Conservation (phyloP, 2,888 invertebrate species). For the Watsonalla cultraria region DNA sequence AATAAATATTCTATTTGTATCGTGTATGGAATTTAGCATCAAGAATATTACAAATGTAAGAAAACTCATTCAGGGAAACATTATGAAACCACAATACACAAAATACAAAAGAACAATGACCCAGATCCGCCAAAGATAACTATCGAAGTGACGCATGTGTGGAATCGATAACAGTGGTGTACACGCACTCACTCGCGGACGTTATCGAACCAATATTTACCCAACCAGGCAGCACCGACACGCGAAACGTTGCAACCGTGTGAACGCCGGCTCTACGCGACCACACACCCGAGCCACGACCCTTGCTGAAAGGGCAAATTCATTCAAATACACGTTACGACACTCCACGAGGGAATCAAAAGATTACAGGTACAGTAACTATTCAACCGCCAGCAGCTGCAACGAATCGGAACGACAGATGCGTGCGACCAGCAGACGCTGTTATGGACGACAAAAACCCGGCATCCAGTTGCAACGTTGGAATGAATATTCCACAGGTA, state of each 20-base stretch:
- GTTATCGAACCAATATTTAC: slow-evolving; percentile 72
- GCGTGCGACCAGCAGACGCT: slow-evolving; percentile 59
- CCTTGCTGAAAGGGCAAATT: slow-evolving; percentile 47
- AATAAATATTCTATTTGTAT: no score
- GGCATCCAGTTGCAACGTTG: slow-evolving; percentile 34
- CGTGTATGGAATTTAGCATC: slow-evolving; percentile 11
- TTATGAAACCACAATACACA: slow-evolving; percentile 41
- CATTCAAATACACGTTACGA: slow-evolving; percentile 44
- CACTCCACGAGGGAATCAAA: slow-evolving; percentile 41
- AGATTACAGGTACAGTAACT: slow-evolving; percentile 59
- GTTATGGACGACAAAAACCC: slow-evolving; percentile 54
- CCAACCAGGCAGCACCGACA: slow-evolving; percentile 63
- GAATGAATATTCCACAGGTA: slow-evolving; percentile 35
- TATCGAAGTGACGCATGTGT: slow-evolving; percentile 74
- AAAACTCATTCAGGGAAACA: slow-evolving; percentile 28
- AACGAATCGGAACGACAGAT: slow-evolving; percentile 67
- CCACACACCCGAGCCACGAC: slow-evolving; percentile 49
- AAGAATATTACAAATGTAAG: slow-evolving; percentile 11
- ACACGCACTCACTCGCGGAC: slow-evolving; percentile 65
- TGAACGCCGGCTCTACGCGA: slow-evolving; percentile 40
- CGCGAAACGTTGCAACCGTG: slow-evolving; percentile 57
- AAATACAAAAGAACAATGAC: slow-evolving; percentile 76
- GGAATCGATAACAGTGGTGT: slow-evolving; percentile 73
- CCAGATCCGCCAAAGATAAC: slow-evolving; percentile 74
- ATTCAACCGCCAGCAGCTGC: slow-evolving; percentile 68